Conservation (phyloP, 2,888 invertebrate genomes). For the Pyralis farinalis region DNA sequence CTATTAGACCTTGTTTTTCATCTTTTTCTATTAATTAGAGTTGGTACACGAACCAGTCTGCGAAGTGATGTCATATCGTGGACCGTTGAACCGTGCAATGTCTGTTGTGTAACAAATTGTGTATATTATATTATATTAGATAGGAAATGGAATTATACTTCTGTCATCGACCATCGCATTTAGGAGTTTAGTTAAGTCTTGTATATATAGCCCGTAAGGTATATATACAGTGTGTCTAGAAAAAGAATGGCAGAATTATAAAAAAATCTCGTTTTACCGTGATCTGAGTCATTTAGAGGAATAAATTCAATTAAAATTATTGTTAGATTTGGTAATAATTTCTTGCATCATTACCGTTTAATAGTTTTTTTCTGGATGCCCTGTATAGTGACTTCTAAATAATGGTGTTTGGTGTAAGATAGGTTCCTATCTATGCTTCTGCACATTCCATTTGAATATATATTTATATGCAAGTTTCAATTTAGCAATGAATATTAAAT, state of each 20-base stretch:
- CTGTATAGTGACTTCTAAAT: conserved; percentile 49
- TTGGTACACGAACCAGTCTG: conserved; percentile 41
- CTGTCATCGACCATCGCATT: conserved; percentile 68
- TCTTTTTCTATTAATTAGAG: conserved; percentile 19
- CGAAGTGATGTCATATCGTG: conserved; percentile 60
- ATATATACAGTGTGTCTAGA: conserved; percentile 13
- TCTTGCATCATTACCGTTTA: background rate
- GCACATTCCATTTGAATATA: conserved; percentile 69
- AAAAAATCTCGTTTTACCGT: background rate
- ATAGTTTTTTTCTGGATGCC: conserved; percentile 6
- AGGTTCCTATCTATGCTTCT: conserved; percentile 75
- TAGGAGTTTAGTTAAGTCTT: conserved; percentile 63
- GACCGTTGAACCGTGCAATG: conserved; percentile 72
- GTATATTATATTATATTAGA: conserved; percentile 64
- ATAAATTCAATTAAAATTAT: background rate
- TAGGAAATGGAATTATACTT: conserved; percentile 75
- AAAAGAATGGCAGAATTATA: conserved; percentile 11
- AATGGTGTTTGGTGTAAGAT: conserved; percentile 77
- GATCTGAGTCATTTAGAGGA: background rate
- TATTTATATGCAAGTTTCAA: conserved; percentile 76
- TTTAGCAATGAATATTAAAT: conserved; percentile 55
- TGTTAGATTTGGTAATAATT: background rate
- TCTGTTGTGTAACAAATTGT: conserved; percentile 63
- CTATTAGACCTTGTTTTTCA: too few relatives aligned
- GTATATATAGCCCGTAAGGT: conserved; percentile 65